Percentiles rank a stretch among this genome's conserved stretches.
Conservation (phyloP, 2,113 vertebrate species). For the Psephotus haematonotus region DNA sequence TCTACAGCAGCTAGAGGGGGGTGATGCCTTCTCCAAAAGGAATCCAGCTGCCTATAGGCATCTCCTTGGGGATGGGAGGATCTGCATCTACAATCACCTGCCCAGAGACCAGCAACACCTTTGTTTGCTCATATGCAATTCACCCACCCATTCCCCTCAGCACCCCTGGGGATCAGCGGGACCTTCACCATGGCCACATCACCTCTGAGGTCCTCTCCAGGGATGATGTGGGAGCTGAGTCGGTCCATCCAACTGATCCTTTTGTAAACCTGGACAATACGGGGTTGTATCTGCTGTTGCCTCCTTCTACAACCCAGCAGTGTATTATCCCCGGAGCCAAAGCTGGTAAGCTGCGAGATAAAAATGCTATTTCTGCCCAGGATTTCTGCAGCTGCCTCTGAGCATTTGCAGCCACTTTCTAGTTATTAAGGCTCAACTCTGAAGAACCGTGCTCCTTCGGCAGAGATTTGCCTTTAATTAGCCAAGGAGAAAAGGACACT, state of each 20-base stretch:
- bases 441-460: slow-evolving; percentile 1
- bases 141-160: fast-evolving
- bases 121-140: fast-evolving
- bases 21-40: not conserved
- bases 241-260: not conserved
- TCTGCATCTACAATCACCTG: not conserved
- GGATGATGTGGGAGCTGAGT: not conserved
- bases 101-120: not conserved
- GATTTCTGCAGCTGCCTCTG: slow-evolving; percentile 27
- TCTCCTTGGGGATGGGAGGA: not conserved
- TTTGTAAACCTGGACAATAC: not conserved
- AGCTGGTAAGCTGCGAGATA: slow-evolving; percentile 30
- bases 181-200: fast-evolving
- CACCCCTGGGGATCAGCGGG: fast-evolving
- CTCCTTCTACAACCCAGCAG: not conserved
- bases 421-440: not conserved
- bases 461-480: slow-evolving; percentile 59
- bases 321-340: not conserved
- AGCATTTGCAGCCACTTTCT: not conserved
- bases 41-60: not conserved
- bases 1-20: not conserved
- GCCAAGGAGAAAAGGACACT: slow-evolving; percentile 62
- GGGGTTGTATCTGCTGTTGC: not conserved
- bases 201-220: not conserved
- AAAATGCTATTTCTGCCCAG: slow-evolving; percentile 37